phyloP scores from a whole-genome alignment of 2,113 vertebrate genomes.

The Ceyx melanurus region DNA sequence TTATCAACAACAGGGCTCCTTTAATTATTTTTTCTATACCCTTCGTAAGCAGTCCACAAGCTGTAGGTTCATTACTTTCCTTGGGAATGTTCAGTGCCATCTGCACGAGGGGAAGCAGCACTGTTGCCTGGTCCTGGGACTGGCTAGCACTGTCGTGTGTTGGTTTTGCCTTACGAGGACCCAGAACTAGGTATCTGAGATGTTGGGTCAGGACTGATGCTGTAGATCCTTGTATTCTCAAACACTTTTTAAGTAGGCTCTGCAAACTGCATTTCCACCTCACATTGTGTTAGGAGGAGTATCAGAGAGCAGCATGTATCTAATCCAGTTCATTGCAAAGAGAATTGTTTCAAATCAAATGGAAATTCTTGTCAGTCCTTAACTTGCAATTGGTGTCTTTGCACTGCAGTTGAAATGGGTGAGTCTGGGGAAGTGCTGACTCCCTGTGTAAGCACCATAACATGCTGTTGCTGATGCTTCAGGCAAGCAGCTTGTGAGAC shows the following conservation, averaged over 20 bases:
- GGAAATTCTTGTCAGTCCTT: background rate
- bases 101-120: no score
- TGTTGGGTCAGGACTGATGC: background rate
- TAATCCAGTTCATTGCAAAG: background rate
- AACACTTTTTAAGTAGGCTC: background rate
- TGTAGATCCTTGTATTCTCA: background rate
- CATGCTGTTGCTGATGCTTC: background rate
- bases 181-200: background rate
- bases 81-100: background rate
- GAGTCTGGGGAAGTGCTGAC: background rate
- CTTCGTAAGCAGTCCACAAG: background rate
- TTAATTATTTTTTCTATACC: background rate
- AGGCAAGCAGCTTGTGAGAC: background rate
- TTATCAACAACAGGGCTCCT: background rate
- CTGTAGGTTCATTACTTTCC: background rate
- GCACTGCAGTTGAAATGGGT: background rate
- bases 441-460: background rate
- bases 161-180: background rate
- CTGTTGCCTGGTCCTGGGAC: background rate
- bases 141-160: rapidly evolving
- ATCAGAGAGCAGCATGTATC: background rate
- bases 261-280: background rate
- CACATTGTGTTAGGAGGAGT: background rate
- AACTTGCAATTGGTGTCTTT: background rate
- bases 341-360: background rate